Evolutionary conservation across 1,140 invertebrate species (phyloP), one percentile per base, ranked within the genome.

Genomic region (Pseudomyrmex cubaensis): DNA sequence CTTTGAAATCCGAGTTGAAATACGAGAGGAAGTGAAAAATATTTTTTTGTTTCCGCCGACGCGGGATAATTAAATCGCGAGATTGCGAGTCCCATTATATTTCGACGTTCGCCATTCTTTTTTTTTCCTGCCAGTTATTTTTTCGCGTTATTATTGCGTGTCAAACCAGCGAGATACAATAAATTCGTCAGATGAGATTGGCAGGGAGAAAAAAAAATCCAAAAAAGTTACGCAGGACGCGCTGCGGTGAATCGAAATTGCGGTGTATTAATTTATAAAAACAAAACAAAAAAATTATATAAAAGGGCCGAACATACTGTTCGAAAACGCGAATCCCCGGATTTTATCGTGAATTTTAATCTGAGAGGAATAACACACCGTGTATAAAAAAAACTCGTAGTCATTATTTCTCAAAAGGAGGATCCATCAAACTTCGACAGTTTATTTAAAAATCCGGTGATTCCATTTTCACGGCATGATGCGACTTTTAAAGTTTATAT

Each of bases 51-150:
- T 59, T 59, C 12, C 44, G 25, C 50, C 64, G 54, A 22, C n/a
- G 8, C 35, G 13, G 10, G 13, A 78, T 78, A 70, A 78, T 78
- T 70, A 78, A 78, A 70, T 20, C 64, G 44, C 44, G 76, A 80
- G 20, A 57, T 69, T 46, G 52, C 63, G 52, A 46, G 8, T 69
- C 10, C 9, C 35, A 67, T 57, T 78, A 80, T 72, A 72, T 78
- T 57, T 70, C 44, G 20, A 56, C 15, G 20, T 69, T 57, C 15
- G 52, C 12, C 44, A 25, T 59, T 59, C 15, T 25, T 54, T 56
- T 64, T 76, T 63, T 52, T 63, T 63, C 62, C 22, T 44, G 13
- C 10, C 44, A 22, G 15, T 48, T 69, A 59, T 57, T 22, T 72
- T 70, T 70, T 59, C 4, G 10, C 22, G 46, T 50, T 50, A 70